Evolutionary conservation across 2,113 vertebrate genomes (phyloP).

Genomic region (Dicrurus megarhynchus): DNA sequence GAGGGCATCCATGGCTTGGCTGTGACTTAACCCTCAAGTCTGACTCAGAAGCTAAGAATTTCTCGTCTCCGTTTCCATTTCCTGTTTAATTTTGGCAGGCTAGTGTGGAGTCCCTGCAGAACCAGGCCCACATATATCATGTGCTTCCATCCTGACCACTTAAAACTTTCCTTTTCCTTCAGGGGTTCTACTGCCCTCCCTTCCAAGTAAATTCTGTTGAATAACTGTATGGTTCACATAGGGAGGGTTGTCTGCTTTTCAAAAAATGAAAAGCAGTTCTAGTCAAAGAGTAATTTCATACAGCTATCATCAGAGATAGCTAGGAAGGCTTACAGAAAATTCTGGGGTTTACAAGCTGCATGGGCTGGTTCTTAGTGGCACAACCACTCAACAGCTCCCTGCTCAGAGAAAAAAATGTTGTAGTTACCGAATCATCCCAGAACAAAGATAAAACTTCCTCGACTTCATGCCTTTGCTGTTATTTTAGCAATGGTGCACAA

Average conservation of each 20-base stretch:
- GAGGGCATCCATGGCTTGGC: neutral
- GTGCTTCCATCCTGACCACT: neutral
- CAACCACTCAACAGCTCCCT: neutral
- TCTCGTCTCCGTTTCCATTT: neutral
- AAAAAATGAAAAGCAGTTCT: neutral
- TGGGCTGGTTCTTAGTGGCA: neutral
- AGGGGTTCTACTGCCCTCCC: neutral
- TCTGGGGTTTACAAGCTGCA: neutral
- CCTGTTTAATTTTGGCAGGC: neutral
- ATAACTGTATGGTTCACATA: neutral
- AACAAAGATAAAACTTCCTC: neutral
- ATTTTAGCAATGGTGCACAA: neutral
- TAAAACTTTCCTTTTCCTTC: neutral
- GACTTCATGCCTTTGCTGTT: neutral
- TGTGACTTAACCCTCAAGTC: neutral
- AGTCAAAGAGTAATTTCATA: neutral
- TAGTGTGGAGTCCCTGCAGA: neutral
- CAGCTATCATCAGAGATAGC: neutral
- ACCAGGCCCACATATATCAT: neutral
- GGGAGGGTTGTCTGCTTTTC: neutral
- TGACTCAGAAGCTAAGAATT: conserved; percentile 21
- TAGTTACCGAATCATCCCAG: neutral
- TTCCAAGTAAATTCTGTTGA: neutral
- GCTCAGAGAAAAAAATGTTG: accelerated
- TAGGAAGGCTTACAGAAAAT: neutral